Base-by-base conservation (phyloP, 2,797 vertebrate genomes). In the Allobates femoralis region DNA sequence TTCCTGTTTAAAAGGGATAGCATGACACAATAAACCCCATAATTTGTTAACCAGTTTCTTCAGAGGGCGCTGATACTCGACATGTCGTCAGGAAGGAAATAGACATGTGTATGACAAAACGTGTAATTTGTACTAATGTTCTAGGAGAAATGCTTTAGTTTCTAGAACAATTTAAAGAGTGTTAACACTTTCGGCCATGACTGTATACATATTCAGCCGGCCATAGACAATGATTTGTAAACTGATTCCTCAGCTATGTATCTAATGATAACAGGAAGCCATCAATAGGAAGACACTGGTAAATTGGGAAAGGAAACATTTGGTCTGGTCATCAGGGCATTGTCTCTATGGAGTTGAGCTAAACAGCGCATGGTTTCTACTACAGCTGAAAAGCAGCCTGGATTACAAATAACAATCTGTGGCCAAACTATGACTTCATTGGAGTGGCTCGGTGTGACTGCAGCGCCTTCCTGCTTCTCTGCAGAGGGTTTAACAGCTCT, bases 371-470 rank as follows among this genome's bases (percentile, higher is more conserved):
- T 16, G n/a, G 41, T 74, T 74, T 50, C 37, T 46, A 50, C 41
- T 23, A 74, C 21, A 73, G 30, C 37, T 46, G 69, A 46, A 69
- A 19, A 80, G 58, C 78, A 30, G n/a, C 41, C 37, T 64, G 58
- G 78, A 81, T 10, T 14, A 2, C 4, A 30, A 53, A 67, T 50
- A 28, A 50, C 46, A 19, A 51, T 30, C 50, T 73, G 66, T 67
- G 91, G 91, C 92, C 91, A 92, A 88, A 58, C 53, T 66, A 87
- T 93, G 92, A 93, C 90, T 90, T 93, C 90, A 92, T 92, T 82
- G 34, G 67, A 87, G 86, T 92, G 90, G 91, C 89, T 88, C 82
- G 66, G 89, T 90, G 90, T 91, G 89, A 91, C 89, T 85, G 75
- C 79, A 86, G 89, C 89, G 88, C 88, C 89, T 92, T 91, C 90